Evolutionary conservation across 1,140 invertebrate species (phyloP).

Genomic region (Drosophila kepulauana): DNA sequence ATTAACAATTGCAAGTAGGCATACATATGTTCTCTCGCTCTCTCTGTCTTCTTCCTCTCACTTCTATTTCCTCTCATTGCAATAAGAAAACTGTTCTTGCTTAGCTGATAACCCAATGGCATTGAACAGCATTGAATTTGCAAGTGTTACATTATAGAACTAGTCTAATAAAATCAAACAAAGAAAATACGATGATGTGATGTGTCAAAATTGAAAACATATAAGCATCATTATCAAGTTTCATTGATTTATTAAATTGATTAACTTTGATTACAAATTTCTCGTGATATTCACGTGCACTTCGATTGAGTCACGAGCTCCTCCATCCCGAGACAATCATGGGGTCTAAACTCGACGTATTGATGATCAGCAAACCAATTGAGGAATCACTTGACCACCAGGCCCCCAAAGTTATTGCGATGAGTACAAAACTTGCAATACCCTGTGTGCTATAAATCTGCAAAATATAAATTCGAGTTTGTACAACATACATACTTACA

Average conservation of each 20-base stretch:
- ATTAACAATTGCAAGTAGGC: no score
- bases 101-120: conserved; percentile 3
- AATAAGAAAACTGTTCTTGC: no score
- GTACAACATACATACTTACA: no score
- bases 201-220: neutral
- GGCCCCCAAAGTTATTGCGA: neutral
- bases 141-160: neutral
- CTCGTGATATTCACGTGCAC: conserved; percentile 17
- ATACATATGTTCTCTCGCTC: no score
- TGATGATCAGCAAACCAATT: conserved; percentile 8
- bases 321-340: neutral
- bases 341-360: neutral
- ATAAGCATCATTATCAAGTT: neutral
- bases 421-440: neutral
- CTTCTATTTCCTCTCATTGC: no score
- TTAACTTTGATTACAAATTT: conserved; percentile 16
- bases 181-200: neutral
- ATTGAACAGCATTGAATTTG: neutral
- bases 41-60: no score
- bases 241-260: conserved; percentile 4
- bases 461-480: neutral
- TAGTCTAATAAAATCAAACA: neutral
- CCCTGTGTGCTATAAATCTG: neutral
- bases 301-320: neutral
- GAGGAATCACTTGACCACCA: conserved; percentile 1